phyloP scores from a whole-genome alignment of 2,113 vertebrate genomes.

The Burhinus oedicnemus region DNA sequence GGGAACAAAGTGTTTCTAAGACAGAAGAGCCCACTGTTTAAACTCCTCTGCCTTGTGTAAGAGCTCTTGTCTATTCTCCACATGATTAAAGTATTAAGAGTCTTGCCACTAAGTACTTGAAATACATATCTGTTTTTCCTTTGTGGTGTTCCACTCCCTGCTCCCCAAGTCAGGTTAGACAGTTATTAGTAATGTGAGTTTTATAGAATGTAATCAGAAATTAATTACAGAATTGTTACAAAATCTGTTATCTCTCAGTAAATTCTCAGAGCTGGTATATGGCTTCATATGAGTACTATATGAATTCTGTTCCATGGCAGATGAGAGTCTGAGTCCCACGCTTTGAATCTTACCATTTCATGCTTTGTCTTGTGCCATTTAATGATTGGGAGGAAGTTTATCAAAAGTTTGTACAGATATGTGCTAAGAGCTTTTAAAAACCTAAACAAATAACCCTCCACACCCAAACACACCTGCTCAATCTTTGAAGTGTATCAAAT shows the following conservation, averaged over 20 bases:
- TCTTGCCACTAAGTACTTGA: neutral
- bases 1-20: neutral
- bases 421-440: neutral
- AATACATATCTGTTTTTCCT: neutral
- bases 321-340: neutral
- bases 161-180: neutral
- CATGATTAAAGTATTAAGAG: neutral
- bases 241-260: neutral
- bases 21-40: neutral
- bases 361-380: neutral
- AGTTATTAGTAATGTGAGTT: neutral
- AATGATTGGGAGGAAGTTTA: neutral
- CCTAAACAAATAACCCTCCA: neutral
- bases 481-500: neutral
- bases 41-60: neutral
- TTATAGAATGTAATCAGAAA: neutral
- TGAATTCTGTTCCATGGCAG: neutral
- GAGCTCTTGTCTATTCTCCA: neutral
- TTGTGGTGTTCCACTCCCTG: neutral
- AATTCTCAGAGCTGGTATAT: neutral
- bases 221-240: neutral
- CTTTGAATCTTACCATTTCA: neutral
- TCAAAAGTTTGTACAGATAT: neutral
- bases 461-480: neutral
- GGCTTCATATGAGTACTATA: neutral